Base-by-base conservation (phyloP, 2,113 vertebrate species). In the Saguinus midas region DNA sequence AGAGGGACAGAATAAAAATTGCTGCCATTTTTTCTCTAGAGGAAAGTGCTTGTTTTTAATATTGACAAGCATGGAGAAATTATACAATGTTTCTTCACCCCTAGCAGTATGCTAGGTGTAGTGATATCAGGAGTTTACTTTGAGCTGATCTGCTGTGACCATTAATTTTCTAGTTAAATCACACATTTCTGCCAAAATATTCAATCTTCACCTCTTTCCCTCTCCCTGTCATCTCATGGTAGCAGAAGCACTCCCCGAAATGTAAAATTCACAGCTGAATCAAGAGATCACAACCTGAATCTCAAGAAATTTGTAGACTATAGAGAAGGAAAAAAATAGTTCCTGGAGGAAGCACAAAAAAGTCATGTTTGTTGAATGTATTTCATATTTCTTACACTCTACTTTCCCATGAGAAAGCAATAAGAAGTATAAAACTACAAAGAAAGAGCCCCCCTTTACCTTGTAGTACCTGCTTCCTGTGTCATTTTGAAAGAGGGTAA, bases 381-480 rank as follows among this genome's bases (percentile, higher is more conserved):
- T 45, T 87, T 75, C 37, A 48, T 57, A n/a, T 97, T 87, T 57
- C 48, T 32, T 48, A 80, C 45, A n/a, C 21, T 79, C 73, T 35
- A 37, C 70, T 80, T 23, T 50, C 6, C 29, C 61, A 83, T 0
- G 50, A 48, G 40, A 96, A 90, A 17, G 81, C n/a, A 93, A 16
- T 40, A 95, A 94, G 72, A 40, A 32, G 37, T 7, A 13, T 18
- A 8, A 48, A 57, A 66, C 9, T 13, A 21, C 61, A 76, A 84
- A 84, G 2, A 66, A 45, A 72, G n/a, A 40, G n/a, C 7, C 37
- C 70, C 8, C 12, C 13, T 96, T 98, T 98, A 99, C 99, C 99
- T 99, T 99, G 92, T 99, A 99, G 98, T 99, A 99, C 98, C 99
- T 99, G 98, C 99, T 99, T 97, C 99, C 99, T 3, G 99, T 99